phyloP scores from a whole-genome alignment of 1,140 invertebrate species.

The Amyelois transitella region DNA sequence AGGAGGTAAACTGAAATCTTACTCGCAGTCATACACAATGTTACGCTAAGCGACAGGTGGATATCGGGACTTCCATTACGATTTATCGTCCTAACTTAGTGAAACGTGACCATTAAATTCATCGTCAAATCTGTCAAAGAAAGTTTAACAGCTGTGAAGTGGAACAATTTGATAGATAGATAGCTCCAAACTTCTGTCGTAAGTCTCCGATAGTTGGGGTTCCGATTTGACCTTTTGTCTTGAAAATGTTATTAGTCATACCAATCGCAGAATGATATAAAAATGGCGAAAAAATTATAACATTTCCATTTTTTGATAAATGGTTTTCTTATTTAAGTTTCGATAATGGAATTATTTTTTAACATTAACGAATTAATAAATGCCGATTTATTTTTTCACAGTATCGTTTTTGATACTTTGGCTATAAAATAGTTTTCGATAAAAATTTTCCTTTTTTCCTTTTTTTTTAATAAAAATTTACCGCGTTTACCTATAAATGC shows the following conservation, averaged over 20 bases:
- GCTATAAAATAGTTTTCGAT: too few species aligned
- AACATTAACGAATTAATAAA: too few species aligned
- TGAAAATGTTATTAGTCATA: neutral
- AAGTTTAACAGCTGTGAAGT: constrained; percentile 7
- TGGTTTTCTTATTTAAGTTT: too few species aligned
- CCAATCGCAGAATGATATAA: neutral
- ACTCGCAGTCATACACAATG: neutral
- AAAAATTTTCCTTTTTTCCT: too few species aligned
- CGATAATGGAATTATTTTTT: too few species aligned
- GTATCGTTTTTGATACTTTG: too few species aligned
- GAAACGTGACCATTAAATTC: constrained; percentile 8
- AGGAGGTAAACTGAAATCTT: too few species aligned
- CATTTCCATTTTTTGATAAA: neutral
- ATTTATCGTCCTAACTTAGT: constrained; percentile 9
- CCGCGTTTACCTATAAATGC: too few species aligned
- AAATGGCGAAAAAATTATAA: too few species aligned
- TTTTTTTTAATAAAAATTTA: too few species aligned
- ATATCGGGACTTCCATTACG: neutral
- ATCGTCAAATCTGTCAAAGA: constrained; percentile 11
- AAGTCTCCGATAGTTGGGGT: neutral
- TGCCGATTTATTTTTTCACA: too few species aligned
- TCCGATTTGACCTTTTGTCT: neutral
- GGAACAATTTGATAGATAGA: constrained; percentile 10
- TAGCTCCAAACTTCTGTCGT: neutral
- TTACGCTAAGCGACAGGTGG: constrained; percentile 5